Percentiles rank a stretch among this genome's conserved stretches.
Conservation (phyloP, 2,797 vertebrate species). For the Micromesistius poutassou region DNA sequence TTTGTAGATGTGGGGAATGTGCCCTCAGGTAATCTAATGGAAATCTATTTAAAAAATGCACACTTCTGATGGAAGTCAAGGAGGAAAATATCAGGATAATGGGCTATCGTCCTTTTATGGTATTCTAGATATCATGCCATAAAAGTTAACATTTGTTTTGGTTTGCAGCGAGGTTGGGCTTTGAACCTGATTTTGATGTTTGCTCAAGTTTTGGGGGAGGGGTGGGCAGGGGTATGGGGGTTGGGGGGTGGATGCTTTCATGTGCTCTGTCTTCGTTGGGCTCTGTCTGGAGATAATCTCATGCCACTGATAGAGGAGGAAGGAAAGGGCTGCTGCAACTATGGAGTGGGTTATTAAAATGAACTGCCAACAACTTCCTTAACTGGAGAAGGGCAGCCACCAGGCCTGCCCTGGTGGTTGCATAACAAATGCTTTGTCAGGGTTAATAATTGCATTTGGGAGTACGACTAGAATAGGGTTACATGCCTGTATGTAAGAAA, state of each 20-base stretch:
- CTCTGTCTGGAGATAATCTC: constrained; percentile 24
- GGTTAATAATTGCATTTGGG: too few relatives aligned
- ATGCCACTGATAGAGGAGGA: constrained; percentile 40
- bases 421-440: too few relatives aligned
- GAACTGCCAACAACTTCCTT: constrained; percentile 60
- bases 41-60: too few relatives aligned
- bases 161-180: background rate
- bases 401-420: constrained; percentile 35
- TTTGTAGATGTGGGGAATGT: too few relatives aligned
- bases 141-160: background rate
- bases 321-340: constrained; percentile 50
- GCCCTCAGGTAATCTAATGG: too few relatives aligned
- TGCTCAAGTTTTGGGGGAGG: constrained; percentile 2
- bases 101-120: too few relatives aligned
- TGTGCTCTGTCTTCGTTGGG: background rate
- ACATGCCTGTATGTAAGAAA: too few relatives aligned
- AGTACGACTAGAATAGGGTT: too few relatives aligned
- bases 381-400: constrained; percentile 45
- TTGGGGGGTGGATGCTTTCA: constrained; percentile 5
- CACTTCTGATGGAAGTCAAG: too few relatives aligned
- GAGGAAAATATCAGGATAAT: too few relatives aligned
- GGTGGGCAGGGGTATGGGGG: too few relatives aligned
- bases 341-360: constrained; percentile 43
- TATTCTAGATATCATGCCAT: background rate
- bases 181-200: background rate